Evolutionary conservation across 30 jellyfish, hydroid and myxozoan species (phyloP), one percentile per base, ranked within the genome.

Genomic region (Turritopsis dohrnii): DNA sequence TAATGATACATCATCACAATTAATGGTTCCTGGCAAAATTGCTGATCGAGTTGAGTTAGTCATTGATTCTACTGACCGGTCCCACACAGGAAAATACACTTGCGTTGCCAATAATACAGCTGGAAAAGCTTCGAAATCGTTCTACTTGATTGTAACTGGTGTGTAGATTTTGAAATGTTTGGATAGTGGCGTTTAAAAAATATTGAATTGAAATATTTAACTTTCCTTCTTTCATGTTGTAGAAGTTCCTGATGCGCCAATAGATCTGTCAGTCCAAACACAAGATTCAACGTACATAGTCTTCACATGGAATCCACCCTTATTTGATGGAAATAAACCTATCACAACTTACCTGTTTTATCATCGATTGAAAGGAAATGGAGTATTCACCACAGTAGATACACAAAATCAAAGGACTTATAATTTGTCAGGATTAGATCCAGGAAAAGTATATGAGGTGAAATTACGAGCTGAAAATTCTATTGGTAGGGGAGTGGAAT

Each of bases 241-340:
- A 69, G 77, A 69, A n/a, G 30, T n/a, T 1, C 77, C 77, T n/a
- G 77, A 69, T 69, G 4, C 77, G 9, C 77, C 77, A 7, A 19
- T 0, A n/a, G 9, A 23, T 19, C 19, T 69, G 30, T 0, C 0
- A 0, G 0, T 19, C 0, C 16, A 17, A 0, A 7, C 77, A 7
- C 28, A 0, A 0, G 19, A 16, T 0, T 69, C 77, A 7, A 69
- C 77, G 16, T 69, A 23, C 7, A 69, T 69, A 0, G 19, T 27
- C 0, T 23, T 69, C 19, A 9, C 8, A 1, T n/a, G 28, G 1
- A 69, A 0, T n/a, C 77, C 77, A 69, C 77, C 77, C 0, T 1
- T 1, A 1, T 1, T n/a, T 27, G 30, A 23, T n/a, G 77, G 77
- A 69, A 69, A 69, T 69, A 69, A 69, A 69, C 77, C 77, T 9